These are phyloP conservation scores for Athetis lepigone DNA, from an alignment of 2,888 invertebrate genomes.

Conservation along the genomic window DNA sequence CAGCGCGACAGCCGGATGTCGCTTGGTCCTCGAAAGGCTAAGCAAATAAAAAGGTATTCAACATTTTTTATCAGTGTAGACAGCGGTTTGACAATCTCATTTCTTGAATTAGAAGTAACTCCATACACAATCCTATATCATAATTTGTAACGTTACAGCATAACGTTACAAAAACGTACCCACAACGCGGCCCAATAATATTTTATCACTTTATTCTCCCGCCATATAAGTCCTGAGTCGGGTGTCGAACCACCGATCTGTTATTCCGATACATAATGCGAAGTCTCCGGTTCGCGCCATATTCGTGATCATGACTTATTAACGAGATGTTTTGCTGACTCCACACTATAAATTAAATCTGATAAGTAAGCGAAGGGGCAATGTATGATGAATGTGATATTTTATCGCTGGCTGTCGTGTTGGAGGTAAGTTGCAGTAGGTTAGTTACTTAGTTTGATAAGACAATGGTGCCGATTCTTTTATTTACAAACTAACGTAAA, in stretches of 20 bases:
- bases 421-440: slow-evolving; percentile 23
- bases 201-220: slow-evolving; percentile 55
- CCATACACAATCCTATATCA: no score
- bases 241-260: slow-evolving; percentile 46
- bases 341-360: slow-evolving; percentile 56
- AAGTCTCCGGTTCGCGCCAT: slow-evolving; percentile 61
- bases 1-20: no score
- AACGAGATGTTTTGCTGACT: slow-evolving; percentile 56
- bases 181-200: slow-evolving; percentile 34
- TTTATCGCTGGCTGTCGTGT: slow-evolving; percentile 20
- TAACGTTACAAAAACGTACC: slow-evolving; percentile 11
- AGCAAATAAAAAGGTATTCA: no score
- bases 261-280: slow-evolving; percentile 45
- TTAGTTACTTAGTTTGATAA: no score
- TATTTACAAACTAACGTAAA: no score
- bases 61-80: no score
- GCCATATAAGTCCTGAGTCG: slow-evolving; percentile 42
- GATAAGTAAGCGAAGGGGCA: slow-evolving; percentile 54
- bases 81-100: no score
- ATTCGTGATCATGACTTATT: slow-evolving; percentile 63
- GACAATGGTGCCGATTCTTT: no score
- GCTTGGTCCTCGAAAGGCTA: no score
- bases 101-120: no score
- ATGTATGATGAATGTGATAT: slow-evolving; percentile 46
- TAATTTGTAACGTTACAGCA: no score